Evolutionary conservation across 2,797 vertebrate genomes (phyloP), one percentile per base, ranked within the genome.

Genomic region (Myotis planiceps): DNA sequence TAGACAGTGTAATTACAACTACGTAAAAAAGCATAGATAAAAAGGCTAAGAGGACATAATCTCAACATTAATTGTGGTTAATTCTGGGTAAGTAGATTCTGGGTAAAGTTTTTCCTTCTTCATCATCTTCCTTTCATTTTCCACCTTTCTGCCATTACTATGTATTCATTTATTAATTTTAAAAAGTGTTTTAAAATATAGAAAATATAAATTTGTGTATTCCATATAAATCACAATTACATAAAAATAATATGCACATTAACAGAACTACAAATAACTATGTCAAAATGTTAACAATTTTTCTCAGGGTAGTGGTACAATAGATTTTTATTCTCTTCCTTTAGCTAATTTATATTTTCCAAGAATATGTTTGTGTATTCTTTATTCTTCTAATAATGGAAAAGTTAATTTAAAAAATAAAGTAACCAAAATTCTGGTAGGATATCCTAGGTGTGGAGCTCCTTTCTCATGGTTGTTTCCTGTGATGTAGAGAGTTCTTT

Each of bases 331-430:
- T 25, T 45, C 51, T 71, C 53, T 90, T 92, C 12, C 47, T 75
- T 88, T 88, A 74, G 81, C 32, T 88, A 63, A 39, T 51, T 32
- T 91, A 3, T 42, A 81, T 71, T 94, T 93, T 65, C 63, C 25
- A 81, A 58, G 27, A 63, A 55, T 92, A 85, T 63, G 75, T 80
- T 74, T 82, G 3, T 10, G 37, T 85, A 21, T 34, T 88, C 66
- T 91, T 89, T 82, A 78, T 88, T 88, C 12, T 89, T 90, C 84
- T 79, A 23, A 84, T 84, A 85, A 32, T 53, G 25, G 14, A 51
- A 85, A 96, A 81, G 3, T 69, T 72, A 63, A 39, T 63, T 51
- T 4, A 45, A 47, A 49, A 66, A 76, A 45, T n/a, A 72, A 89
- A 78, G 34, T 81, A 84, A 93, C 37, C 7, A 84, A 69, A 84